phyloP scores from a whole-genome alignment of 2,797 vertebrate genomes.

The Eleutherodactylus coqui region DNA sequence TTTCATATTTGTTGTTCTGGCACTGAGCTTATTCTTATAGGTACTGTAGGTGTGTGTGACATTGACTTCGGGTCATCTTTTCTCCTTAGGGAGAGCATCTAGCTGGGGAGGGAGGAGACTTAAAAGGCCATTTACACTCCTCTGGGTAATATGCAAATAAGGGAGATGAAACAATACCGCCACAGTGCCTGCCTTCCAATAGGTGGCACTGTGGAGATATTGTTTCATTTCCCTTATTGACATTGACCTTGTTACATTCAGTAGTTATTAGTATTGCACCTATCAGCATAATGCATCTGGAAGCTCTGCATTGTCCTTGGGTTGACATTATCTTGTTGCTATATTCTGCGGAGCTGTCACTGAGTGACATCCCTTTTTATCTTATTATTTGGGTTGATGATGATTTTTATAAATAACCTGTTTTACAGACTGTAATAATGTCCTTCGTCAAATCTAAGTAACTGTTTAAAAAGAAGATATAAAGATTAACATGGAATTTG shows the following conservation, averaged over 20 bases:
- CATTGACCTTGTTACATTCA: background rate
- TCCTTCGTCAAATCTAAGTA: background rate
- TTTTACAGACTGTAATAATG: background rate
- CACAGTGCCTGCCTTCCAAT: too few species aligned
- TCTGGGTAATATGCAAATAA: too few species aligned
- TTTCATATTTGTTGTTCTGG: background rate
- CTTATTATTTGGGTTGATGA: conserved; percentile 31
- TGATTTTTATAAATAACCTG: conserved; percentile 23
- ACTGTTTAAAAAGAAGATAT: background rate
- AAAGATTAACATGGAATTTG: background rate
- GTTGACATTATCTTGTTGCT: conserved; percentile 20
- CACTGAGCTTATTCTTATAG: background rate
- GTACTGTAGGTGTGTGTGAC: too few species aligned
- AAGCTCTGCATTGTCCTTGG: conserved; percentile 28
- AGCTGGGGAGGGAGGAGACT: too few species aligned
- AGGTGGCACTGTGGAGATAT: too few species aligned
- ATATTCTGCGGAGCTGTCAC: conserved; percentile 10
- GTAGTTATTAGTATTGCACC: background rate
- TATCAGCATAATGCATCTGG: conserved; percentile 25
- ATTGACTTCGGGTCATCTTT: too few species aligned
- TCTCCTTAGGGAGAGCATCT: too few species aligned
- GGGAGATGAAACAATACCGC: too few species aligned
- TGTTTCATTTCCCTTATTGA: too few species aligned
- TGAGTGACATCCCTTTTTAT: conserved; percentile 24
- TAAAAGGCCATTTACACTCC: too few species aligned